Evolutionary conservation across 2,113 vertebrate species (phyloP), one percentile per base, ranked within the genome.

Genomic region (Naja naja): DNA sequence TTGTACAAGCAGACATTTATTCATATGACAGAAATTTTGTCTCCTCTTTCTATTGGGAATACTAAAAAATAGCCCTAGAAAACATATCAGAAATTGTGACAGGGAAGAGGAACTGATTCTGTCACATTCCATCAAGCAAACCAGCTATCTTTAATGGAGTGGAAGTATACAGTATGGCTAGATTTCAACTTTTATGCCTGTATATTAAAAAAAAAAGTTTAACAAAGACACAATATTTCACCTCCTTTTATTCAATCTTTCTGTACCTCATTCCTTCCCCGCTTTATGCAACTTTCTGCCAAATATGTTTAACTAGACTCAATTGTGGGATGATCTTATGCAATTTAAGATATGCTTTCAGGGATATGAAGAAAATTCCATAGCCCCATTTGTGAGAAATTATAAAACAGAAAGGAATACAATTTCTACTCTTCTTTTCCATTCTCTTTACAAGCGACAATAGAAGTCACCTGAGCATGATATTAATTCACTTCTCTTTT

Each of bases 341-440:
- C 54, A 90, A 86, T 89, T 90, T 85, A 89, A 60, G 69, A 34
- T 88, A 93, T 34, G 30, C 69, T 86, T 93, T 92, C 53, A 85
- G 30, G 4, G 60, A 34, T 55, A 64, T 60, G 54, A 49, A 58
- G 43, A 56, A 52, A 90, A 55, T 43, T 23, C 22, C 30, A 60
- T 8, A 93, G 34, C 20, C 14, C 54, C 47, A 55, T 74, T 93
- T 52, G 30, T 90, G 30, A 85, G 69, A 85, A 90, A 56, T 86
- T 54, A 87, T 93, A 90, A 39, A 93, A 45, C 43, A 34, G 22
- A 52, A 81, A 9, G 12, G 74, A 90, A 85, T 88, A 93, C 88
- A 90, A 93, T 93, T 91, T 69, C 12, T 85, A 87, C 53, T 53
- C 16, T 92, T 88, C 20, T 27, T 90, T 54, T 54, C 60, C 0